A percentile compares a stretch with the other conserved stretches of the same genome.
Evolutionary conservation across 2,113 vertebrate species (phyloP).

Genomic region (Onychostoma macrolepis): DNA sequence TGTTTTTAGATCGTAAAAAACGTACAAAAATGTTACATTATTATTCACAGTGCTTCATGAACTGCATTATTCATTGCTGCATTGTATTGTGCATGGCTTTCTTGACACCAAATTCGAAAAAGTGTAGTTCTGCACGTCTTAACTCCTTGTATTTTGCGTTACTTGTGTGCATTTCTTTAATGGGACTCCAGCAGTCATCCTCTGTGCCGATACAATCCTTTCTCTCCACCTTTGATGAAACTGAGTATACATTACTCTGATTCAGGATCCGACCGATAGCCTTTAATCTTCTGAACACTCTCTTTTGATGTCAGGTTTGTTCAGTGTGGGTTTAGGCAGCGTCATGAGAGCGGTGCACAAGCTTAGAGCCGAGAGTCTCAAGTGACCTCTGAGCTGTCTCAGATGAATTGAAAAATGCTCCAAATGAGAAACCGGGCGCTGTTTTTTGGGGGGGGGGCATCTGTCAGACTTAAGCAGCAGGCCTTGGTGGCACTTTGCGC

Average conservation of each 20-base stretch:
- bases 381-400: constrained; percentile 34
- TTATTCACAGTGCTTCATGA: background rate
- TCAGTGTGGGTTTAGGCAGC: background rate
- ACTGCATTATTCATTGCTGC: background rate
- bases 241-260: constrained; percentile 28
- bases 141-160: background rate
- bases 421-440: background rate
- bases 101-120: background rate
- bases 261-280: constrained; percentile 27
- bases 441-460: background rate
- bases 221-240: constrained; percentile 31
- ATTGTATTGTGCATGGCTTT: background rate
- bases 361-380: constrained; percentile 16
- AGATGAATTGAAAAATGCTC: constrained; percentile 23
- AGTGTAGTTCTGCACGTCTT: background rate
- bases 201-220: constrained; percentile 1
- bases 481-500: constrained; percentile 14
- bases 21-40: background rate
- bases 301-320: constrained; percentile 42
- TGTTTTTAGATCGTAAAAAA: background rate
- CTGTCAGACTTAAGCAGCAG: constrained; percentile 32
- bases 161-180: background rate
- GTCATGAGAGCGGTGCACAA: constrained; percentile 6
- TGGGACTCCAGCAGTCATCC: background rate
- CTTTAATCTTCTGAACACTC: constrained; percentile 32